Evolutionary conservation across 2,888 invertebrate species (phyloP), one percentile per base, ranked within the genome.

Genomic region (Pyrgus malvae): DNA sequence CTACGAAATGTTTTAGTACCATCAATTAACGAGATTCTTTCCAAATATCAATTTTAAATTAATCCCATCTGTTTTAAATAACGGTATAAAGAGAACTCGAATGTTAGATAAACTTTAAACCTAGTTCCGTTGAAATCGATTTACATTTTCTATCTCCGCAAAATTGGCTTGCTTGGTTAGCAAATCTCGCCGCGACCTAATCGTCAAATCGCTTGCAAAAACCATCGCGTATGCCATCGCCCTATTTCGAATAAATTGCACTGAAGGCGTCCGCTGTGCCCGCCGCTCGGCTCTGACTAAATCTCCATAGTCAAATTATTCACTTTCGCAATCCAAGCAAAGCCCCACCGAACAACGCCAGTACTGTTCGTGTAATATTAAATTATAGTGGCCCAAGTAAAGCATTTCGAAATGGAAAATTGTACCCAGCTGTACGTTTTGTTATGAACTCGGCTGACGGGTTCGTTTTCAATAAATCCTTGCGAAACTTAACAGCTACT

Each of bases 251-350:
- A 83, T 82, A 80, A 82, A 82, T 81, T 80, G 80, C 77, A 75
- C 66, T 61, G 66, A 70, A 74, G 69, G 70, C 78, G 72, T 74
- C 71, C 71, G 72, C 63, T 69, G 64, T 29, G 45, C 53, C 64
- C 63, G 60, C 62, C 64, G 67, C 69, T 65, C 67, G 62, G 66
- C 60, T 64, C 67, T 55, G 67, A 67, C 74, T 68, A 70, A 80
- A 77, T 81, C 81, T 83, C 82, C 82, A 80, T 80, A 86, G 80
- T 84, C 80, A 85, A 87, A 88, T 88, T 88, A 88, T 84, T 87
- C 87, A 85, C 84, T 84, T 77, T 78, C 77, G 76, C 83, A 83
- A 86, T 81, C 83, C 84, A 65, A 78, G 76, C 77, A 82, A 79
- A 81, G 82, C 86, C 78, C 74, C 67, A 62, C 67, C 78, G 73